Evolutionary conservation across 2,797 vertebrate species (phyloP), one percentile per base, ranked within the genome.

Genomic region (Hirundo rustica): DNA sequence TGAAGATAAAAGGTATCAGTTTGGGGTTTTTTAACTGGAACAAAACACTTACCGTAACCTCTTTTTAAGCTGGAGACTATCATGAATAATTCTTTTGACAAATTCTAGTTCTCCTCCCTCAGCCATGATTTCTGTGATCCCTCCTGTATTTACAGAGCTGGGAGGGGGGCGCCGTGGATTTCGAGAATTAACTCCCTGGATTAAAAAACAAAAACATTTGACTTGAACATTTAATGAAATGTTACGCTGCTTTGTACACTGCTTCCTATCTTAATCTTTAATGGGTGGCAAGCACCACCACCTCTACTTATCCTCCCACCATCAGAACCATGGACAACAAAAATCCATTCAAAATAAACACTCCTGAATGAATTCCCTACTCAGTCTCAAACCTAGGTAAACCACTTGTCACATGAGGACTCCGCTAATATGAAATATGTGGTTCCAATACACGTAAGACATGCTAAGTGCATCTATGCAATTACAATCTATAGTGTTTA

Each of bases 41-140:
- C 10, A 74, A 61, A 88, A 26, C 40, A 75, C 98, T 97, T 96
- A 98, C 98, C 98, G 96, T 78, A 99, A 98, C 77, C 99, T 98
- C 94, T 97, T 99, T 97, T 99, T 99, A 88, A 99, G 98, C 62
- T 99, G 99, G 93, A 99, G 97, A 97, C 99, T 99, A 97, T 99
- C 99, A 40, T 99, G 99, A 97, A 99, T 99, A 97, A 99, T 99
- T 97, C 99, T 99, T 97, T 99, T 99, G 89, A 99, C 99, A 97
- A 99, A 99, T 97, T 99, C 99, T 82, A 99, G 97, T 91, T 99
- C 99, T 36, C 99, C 99, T 6, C 99, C 99, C 97, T 99, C 99
- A 17, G 99, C 99, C 99, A 99, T 99, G 96, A 99, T 99, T 98
- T 99, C 99, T 20, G 99, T 99, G 96, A 99, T 99, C 11, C 99